These are phyloP conservation scores for Pachydiplax longipennis DNA, from an alignment of 2,888 invertebrate genomes.

Conservation along the genomic window DNA sequence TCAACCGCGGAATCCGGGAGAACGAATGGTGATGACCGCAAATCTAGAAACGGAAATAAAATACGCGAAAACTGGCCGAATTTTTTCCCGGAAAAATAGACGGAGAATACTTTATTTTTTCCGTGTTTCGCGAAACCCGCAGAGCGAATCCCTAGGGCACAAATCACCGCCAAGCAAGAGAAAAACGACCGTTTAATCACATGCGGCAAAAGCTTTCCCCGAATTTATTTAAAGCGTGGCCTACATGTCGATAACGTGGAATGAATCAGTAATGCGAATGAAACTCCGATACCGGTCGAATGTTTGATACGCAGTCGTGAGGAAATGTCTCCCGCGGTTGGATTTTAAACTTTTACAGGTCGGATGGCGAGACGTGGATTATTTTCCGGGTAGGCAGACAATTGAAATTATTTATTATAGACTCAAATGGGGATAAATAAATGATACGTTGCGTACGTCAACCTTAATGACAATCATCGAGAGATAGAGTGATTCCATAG, in stretches of 20 bases:
- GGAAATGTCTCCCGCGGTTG: neutral
- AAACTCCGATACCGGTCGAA: neutral
- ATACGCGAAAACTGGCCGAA: neutral
- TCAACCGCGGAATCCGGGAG: neutral
- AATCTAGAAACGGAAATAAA: neutral
- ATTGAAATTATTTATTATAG: too few species aligned
- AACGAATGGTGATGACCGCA: neutral
- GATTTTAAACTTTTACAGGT: neutral
- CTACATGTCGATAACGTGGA: neutral
- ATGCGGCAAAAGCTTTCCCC: neutral
- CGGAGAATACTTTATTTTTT: too few species aligned
- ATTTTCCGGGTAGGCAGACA: too few species aligned
- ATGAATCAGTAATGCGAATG: neutral
- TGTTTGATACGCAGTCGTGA: neutral
- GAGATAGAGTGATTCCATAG: too few species aligned
- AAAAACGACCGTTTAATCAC: neutral
- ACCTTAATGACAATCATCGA: too few species aligned
- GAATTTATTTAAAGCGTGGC: neutral
- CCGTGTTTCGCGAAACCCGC: neutral
- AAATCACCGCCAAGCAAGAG: neutral
- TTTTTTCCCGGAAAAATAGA: neutral
- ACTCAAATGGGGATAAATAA: too few species aligned
- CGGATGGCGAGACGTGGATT: too few species aligned
- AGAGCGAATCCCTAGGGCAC: neutral
- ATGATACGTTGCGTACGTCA: too few species aligned